Percentiles rank a stretch among this genome's conserved stretches.
phyloP scores from a whole-genome alignment of 2,797 vertebrate species.

The Hyperoplus lanceolatus region DNA sequence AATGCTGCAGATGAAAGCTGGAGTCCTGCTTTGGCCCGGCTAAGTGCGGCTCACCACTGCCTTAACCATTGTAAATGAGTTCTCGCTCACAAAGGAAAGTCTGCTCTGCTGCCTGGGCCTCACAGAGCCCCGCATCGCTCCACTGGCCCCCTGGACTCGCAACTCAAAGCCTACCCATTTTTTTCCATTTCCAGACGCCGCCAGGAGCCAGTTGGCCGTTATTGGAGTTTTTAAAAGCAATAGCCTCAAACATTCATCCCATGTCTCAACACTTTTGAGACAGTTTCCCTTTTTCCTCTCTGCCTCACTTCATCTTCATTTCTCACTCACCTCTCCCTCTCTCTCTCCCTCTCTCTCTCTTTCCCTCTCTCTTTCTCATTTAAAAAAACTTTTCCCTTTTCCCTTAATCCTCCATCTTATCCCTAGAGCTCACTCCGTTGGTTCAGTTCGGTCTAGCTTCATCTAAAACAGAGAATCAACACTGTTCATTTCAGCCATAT shows the following conservation, averaged over 20 bases:
- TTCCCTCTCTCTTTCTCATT: slow-evolving; percentile 17
- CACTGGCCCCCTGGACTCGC: slow-evolving; percentile 59
- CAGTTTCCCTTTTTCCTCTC: slow-evolving; percentile 56
- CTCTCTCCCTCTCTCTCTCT: slow-evolving; percentile 6
- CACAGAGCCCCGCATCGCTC: slow-evolving; percentile 56
- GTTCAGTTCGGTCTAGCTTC: slow-evolving; percentile 62
- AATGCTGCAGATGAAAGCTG: slow-evolving; percentile 56
- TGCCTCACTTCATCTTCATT: slow-evolving; percentile 67
- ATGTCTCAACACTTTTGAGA: slow-evolving; percentile 59
- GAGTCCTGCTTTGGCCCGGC: slow-evolving; percentile 5
- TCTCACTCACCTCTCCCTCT: slow-evolving; percentile 38
- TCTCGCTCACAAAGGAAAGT: slow-evolving; percentile 53
- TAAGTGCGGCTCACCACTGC: slow-evolving; percentile 50
- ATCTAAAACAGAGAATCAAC: slow-evolving; percentile 66
- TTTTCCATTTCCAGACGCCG: slow-evolving; percentile 68
- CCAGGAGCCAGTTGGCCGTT: slow-evolving; percentile 68
- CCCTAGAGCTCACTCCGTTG: slow-evolving; percentile 68
- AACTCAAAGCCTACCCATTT: slow-evolving; percentile 50
- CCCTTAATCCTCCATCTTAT: slow-evolving; percentile 72
- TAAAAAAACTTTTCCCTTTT: slow-evolving; percentile 28
- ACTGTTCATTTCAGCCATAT: slow-evolving; percentile 60
- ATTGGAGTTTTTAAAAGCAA: slow-evolving; percentile 73
- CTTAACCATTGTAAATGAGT: slow-evolving; percentile 67
- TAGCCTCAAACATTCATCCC: slow-evolving; percentile 73
- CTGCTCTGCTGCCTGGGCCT: slow-evolving; percentile 42